Conservation (phyloP, 2,888 invertebrate species). For the Phoronis australis region DNA sequence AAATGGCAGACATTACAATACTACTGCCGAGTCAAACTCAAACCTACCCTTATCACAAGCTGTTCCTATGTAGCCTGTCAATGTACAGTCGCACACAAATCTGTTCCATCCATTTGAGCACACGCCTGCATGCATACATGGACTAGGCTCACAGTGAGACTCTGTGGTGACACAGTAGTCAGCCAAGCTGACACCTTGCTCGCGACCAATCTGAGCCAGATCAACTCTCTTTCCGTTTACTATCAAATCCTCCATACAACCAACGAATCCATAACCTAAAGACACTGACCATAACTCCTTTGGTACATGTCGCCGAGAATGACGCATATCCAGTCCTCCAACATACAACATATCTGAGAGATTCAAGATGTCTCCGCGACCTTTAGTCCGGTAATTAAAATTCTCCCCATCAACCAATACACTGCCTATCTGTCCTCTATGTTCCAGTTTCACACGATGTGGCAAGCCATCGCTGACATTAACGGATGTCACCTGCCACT, state of each 20-base stretch:
- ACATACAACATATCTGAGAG: slow-evolving; percentile 79
- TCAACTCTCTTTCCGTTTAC: slow-evolving; percentile 84
- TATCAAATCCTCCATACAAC: slow-evolving; percentile 83
- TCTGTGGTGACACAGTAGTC: slow-evolving; percentile 74
- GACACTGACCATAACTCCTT: slow-evolving; percentile 86
- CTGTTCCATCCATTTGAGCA: slow-evolving; percentile 95
- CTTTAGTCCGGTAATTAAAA: slow-evolving; percentile 54
- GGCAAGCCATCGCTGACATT: slow-evolving; percentile 83
- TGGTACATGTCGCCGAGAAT: slow-evolving; percentile 71
- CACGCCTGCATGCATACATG: slow-evolving; percentile 81
- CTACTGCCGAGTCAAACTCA: too few species aligned
- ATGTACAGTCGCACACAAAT: slow-evolving; percentile 86
- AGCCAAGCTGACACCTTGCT: slow-evolving; percentile 82
- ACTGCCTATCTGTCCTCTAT: slow-evolving; percentile 76
- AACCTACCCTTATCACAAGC: slow-evolving; percentile 77
- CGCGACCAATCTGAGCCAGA: slow-evolving; percentile 78
- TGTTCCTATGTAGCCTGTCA: slow-evolving; percentile 80
- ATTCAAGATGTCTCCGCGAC: slow-evolving; percentile 81
- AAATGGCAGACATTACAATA: too few species aligned
- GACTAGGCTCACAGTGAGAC: slow-evolving; percentile 62
- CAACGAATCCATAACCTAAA: slow-evolving; percentile 84
- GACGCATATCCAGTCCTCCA: slow-evolving; percentile 64
- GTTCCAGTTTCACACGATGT: slow-evolving; percentile 82
- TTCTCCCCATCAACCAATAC: slow-evolving; percentile 75
- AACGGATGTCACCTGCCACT: slow-evolving; percentile 64